phyloP scores from a whole-genome alignment of 2,113 vertebrate species.

The Rhinoderma darwinii region DNA sequence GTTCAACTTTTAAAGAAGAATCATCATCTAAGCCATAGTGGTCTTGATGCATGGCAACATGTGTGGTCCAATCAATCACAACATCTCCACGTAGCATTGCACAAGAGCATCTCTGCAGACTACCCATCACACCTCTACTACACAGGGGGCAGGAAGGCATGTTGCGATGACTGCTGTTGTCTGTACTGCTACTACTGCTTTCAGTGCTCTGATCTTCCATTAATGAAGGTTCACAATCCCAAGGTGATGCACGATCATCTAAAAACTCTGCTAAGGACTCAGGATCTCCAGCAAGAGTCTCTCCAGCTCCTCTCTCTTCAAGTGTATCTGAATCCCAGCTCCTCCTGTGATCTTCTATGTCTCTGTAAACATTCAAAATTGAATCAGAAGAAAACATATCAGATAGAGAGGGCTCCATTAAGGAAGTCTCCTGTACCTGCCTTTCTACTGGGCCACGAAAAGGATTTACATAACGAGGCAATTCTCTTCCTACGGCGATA shows the following conservation, averaged over 20 bases:
- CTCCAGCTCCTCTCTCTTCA: constrained; percentile 71
- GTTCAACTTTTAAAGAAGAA: constrained; percentile 70
- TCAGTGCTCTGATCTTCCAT: constrained; percentile 63
- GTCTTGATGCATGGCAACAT: constrained; percentile 68
- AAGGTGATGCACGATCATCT: constrained; percentile 65
- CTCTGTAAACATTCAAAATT: constrained; percentile 61
- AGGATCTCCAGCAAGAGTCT: constrained; percentile 72
- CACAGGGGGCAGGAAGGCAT: constrained; percentile 70
- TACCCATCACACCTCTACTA: constrained; percentile 64
- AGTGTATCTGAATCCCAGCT: constrained; percentile 72
- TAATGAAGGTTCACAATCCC: constrained; percentile 68
- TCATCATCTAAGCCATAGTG: constrained; percentile 68
- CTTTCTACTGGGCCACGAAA: constrained; percentile 50
- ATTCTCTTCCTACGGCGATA: constrained; percentile 64
- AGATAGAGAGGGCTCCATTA: constrained; percentile 54
- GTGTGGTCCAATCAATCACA: constrained; percentile 71
- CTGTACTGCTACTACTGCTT: constrained; percentile 61
- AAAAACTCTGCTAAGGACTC: constrained; percentile 67
- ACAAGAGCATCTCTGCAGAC: constrained; percentile 67
- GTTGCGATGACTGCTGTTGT: constrained; percentile 65
- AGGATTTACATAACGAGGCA: constrained; percentile 62
- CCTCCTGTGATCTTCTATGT: constrained; percentile 62
- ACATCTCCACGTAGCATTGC: constrained; percentile 68
- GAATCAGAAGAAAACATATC: constrained; percentile 61
- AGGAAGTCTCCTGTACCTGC: constrained; percentile 62